A percentile compares a stretch with the other conserved stretches of the same genome.
phyloP scores from a whole-genome alignment of 2,113 vertebrate genomes.

The Saccopteryx bilineata region DNA sequence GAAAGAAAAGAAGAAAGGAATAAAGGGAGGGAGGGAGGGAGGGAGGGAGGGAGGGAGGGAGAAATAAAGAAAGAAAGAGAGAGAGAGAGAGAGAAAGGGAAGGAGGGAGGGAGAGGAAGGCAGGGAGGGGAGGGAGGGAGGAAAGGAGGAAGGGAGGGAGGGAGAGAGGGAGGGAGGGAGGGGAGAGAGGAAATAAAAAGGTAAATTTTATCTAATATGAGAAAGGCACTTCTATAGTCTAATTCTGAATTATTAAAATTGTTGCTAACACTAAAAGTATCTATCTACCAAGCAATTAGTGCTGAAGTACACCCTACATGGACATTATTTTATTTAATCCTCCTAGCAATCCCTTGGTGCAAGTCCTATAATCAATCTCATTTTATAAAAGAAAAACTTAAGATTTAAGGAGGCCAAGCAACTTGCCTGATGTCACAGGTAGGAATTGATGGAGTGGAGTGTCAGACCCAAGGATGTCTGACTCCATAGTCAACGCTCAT shows the following conservation, averaged over 20 bases:
- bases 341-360: neutral
- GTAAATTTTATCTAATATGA: neutral
- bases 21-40: too few relatives aligned
- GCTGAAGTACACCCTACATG: neutral
- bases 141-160: neutral
- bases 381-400: neutral
- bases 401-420: neutral
- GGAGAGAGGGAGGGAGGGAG: neutral
- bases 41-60: too few relatives aligned
- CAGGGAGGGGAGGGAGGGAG: neutral
- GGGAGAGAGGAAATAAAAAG: neutral
- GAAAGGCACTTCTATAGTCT: neutral
- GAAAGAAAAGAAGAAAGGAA: neutral
- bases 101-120: fast-evolving
- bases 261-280: neutral
- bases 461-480: neutral
- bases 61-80: fast-evolving
- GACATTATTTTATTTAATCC: neutral
- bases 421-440: neutral
- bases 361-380: conserved; percentile 1
- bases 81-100: fast-evolving
- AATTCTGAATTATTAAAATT: neutral
- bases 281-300: neutral
- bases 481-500: neutral
- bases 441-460: neutral